Conservation (phyloP, 2,113 vertebrate species). For the Ornithorhynchus anatinus region DNA sequence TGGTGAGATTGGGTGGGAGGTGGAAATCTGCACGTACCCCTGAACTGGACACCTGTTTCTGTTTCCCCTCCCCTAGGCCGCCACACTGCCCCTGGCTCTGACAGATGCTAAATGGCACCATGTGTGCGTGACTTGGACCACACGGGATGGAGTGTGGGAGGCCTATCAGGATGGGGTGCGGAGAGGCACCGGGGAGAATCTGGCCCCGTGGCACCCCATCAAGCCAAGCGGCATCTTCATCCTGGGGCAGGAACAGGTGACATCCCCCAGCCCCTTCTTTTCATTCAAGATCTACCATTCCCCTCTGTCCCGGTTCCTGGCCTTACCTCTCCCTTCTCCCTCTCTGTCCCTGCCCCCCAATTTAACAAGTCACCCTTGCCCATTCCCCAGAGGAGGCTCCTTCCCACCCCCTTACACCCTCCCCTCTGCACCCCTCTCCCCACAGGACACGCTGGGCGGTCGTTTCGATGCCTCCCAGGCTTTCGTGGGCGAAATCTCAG, state of each 20-base stretch:
- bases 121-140: slow-evolving; percentile 80
- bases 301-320: background rate
- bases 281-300: too few relatives aligned
- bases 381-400: background rate
- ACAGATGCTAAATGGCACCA: slow-evolving; percentile 83
- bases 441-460: slow-evolving; percentile 78
- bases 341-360: background rate
- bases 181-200: slow-evolving; percentile 73
- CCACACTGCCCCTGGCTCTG: slow-evolving; percentile 72
- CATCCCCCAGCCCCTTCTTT: too few relatives aligned
- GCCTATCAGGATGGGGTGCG: slow-evolving; percentile 79
- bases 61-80: slow-evolving; percentile 59
- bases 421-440: background rate
- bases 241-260: slow-evolving; percentile 83
- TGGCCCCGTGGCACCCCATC: slow-evolving; percentile 82
- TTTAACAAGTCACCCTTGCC: too few relatives aligned
- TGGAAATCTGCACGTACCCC: background rate
- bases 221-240: slow-evolving; percentile 82
- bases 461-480: slow-evolving; percentile 81
- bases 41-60: background rate
- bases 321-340: background rate
- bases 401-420: background rate
- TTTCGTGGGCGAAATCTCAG: slow-evolving; percentile 81
- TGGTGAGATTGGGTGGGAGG: background rate
- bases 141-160: slow-evolving; percentile 79